These are phyloP conservation scores for Drosophila gaucha DNA, from an alignment of 2,888 invertebrate genomes.

Conservation along the genomic window DNA sequence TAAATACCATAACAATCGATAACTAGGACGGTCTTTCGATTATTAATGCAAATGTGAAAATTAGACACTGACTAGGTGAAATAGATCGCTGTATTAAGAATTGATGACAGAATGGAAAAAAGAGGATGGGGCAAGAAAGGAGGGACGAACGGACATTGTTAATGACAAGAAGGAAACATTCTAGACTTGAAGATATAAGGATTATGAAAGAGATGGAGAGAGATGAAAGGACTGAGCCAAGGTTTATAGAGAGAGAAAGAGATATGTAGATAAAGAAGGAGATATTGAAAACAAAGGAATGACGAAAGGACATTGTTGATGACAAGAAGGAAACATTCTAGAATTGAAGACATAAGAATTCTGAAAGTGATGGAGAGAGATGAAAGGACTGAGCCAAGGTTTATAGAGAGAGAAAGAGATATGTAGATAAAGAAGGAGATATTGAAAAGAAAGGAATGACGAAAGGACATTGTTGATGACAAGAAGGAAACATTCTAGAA, in stretches of 20 bases:
- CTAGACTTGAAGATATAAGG: background rate
- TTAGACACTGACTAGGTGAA: background rate
- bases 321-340: background rate
- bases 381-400: too few species aligned
- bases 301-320: background rate
- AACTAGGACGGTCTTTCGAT: slow-evolving; percentile 37
- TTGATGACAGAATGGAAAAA: background rate
- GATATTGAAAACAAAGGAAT: background rate
- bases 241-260: too few species aligned
- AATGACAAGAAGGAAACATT: background rate
- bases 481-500: background rate
- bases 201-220: background rate
- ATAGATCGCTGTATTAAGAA: background rate
- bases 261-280: too few species aligned
- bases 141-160: background rate
- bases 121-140: too few species aligned
- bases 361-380: background rate
- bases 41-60: slow-evolving; percentile 22
- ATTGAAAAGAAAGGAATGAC: background rate
- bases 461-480: background rate
- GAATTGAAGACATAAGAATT: background rate
- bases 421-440: rapidly evolving
- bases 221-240: too few species aligned
- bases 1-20: slow-evolving; percentile 56
- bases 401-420: too few species aligned